phyloP scores from a whole-genome alignment of 53 echinoderm and acorn worm species.

The Zoroaster sp. region DNA sequence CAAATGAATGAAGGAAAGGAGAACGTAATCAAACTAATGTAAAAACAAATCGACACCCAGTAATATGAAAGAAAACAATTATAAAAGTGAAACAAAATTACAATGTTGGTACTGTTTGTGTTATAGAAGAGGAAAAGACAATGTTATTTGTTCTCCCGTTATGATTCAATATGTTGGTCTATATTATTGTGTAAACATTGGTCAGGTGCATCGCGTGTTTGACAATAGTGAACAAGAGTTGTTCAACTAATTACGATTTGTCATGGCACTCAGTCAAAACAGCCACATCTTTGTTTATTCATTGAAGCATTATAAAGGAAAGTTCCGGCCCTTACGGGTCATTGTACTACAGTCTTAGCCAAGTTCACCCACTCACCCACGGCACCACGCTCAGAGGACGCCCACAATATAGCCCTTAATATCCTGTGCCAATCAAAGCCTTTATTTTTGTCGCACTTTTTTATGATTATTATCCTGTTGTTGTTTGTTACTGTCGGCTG shows the following conservation, averaged over 20 bases:
- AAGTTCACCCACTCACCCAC: neutral
- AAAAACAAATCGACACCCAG: too few relatives aligned
- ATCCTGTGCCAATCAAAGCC: neutral
- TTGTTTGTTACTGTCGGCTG: neutral
- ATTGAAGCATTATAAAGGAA: neutral
- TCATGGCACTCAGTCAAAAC: neutral
- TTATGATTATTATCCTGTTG: neutral
- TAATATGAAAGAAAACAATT: neutral
- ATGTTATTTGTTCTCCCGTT: neutral
- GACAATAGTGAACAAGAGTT: neutral
- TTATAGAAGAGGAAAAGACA: neutral
- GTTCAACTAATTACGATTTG: neutral
- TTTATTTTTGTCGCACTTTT: neutral
- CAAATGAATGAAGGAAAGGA: neutral
- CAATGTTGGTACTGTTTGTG: neutral
- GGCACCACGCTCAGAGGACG: neutral
- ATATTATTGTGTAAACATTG: neutral
- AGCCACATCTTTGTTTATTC: neutral
- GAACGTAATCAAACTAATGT: neutral
- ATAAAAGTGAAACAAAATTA: neutral
- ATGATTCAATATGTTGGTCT: too few relatives aligned
- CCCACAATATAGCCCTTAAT: neutral
- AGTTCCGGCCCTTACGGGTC: neutral
- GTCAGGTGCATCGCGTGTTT: neutral
- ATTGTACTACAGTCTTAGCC: neutral